These are phyloP conservation scores for Drosophila paulistorum DNA, from an alignment of 1,140 invertebrate species.

Conservation along the genomic window DNA sequence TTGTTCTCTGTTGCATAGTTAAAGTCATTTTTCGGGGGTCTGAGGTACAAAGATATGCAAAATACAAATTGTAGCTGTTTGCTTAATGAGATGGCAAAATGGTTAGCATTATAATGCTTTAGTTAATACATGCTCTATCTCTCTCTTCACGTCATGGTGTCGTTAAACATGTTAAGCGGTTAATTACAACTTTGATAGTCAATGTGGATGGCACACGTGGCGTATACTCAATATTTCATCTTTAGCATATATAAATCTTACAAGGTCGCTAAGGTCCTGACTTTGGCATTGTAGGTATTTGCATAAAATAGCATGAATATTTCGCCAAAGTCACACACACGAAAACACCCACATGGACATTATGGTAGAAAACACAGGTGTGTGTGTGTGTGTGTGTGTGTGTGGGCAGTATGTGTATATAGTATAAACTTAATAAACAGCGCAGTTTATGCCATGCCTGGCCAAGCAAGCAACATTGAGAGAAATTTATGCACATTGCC, in stretches of 20 bases:
- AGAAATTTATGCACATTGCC: conserved; percentile 22
- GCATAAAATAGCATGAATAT: conserved; percentile 64
- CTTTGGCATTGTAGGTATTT: conserved; percentile 63
- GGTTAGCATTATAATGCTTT: conserved; percentile 46
- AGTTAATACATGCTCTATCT: conserved; percentile 20
- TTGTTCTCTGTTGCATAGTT: conserved; percentile 48
- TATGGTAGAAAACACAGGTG: neutral
- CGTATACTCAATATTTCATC: conserved; percentile 54
- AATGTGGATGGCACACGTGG: conserved; percentile 15
- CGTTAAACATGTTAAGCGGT: conserved; percentile 69
- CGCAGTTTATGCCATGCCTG: conserved; percentile 45
- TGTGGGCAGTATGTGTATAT: conserved; percentile 37
- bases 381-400: neutral
- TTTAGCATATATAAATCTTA: conserved; percentile 35
- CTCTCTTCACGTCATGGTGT: conserved; percentile 5
- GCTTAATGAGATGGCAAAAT: conserved; percentile 39
- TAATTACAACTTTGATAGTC: conserved; percentile 53
- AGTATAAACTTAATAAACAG: conserved; percentile 73
- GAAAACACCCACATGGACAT: conserved; percentile 9
- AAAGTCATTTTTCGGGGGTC: conserved; percentile 37
- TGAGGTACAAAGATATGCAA: conserved; percentile 21
- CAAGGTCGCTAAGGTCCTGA: conserved; percentile 43
- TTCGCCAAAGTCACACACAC: conserved; percentile 25
- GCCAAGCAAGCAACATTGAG: conserved; percentile 22
- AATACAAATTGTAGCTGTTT: conserved; percentile 14